A percentile compares a stretch with the other conserved stretches of the same genome.
These are phyloP conservation scores for Xestoiulus laeticollis DNA, from an alignment of 2,888 invertebrate genomes.

Conservation along the genomic window DNA sequence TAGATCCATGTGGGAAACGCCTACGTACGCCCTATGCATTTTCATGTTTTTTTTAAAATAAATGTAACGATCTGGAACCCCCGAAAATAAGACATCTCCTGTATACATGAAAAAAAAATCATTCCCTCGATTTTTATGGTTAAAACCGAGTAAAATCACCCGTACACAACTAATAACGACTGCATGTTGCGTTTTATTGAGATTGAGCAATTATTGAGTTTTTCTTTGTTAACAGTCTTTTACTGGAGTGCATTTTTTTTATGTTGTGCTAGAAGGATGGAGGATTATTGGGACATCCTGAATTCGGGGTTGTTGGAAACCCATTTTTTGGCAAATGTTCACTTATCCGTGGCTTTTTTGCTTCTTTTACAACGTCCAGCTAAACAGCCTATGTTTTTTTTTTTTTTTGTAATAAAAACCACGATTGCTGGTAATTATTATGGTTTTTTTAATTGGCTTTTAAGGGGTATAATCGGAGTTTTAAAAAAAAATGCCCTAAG, in stretches of 20 bases:
- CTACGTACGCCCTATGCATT: not conserved
- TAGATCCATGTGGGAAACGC: not conserved
- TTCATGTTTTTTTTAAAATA: not conserved
- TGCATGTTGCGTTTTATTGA: not conserved
- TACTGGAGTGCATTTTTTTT: not conserved
- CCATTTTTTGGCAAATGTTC: not conserved
- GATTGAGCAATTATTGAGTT: not conserved
- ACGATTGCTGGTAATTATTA: not conserved
- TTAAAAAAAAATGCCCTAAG: not conserved
- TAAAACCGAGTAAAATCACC: not conserved
- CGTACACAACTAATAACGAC: not conserved
- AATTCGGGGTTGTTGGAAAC: not conserved
- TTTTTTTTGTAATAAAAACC: not conserved
- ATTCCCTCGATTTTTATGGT: not conserved
- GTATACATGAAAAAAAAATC: not conserved
- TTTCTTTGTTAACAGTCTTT: not conserved
- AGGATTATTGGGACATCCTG: conserved; percentile 4
- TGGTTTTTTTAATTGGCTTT: not conserved
- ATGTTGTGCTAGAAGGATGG: not conserved
- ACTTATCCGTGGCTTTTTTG: not conserved
- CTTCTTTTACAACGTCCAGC: not conserved
- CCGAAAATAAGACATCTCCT: conserved; percentile 26
- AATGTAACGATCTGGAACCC: conserved; percentile 19
- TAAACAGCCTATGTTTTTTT: not conserved
- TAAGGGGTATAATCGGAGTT: not conserved